phyloP scores from a whole-genome alignment of 2,888 invertebrate genomes.

The Aphidoletes aphidimyza region DNA sequence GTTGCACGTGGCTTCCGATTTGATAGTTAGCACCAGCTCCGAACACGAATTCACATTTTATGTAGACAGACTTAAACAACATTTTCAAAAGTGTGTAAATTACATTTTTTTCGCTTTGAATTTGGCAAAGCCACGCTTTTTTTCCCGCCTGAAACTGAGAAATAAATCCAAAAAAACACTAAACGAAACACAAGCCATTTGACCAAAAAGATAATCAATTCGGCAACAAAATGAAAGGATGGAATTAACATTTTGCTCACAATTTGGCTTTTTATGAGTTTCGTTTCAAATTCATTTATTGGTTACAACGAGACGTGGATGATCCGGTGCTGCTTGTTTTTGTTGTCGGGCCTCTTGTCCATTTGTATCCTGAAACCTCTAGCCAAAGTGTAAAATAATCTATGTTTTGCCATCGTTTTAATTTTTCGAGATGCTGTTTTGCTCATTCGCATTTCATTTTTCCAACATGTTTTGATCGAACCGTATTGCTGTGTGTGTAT shows the following conservation, averaged over 20 bases:
- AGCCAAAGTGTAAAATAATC: neutral
- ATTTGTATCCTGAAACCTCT: neutral
- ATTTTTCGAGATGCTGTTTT: neutral
- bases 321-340: too few relatives aligned
- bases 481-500: too few relatives aligned
- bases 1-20: constrained; percentile 26
- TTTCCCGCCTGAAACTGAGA: neutral
- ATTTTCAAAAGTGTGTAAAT: neutral
- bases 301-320: constrained; percentile 12
- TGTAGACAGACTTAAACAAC: neutral
- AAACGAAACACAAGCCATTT: neutral
- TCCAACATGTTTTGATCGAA: neutral
- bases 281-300: constrained; percentile 14
- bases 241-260: constrained; percentile 2
- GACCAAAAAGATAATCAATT: neutral
- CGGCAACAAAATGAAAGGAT: neutral
- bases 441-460: neutral
- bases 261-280: neutral
- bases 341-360: too few relatives aligned
- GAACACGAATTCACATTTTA: neutral
- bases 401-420: constrained; percentile 1
- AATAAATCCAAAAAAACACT: neutral
- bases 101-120: neutral
- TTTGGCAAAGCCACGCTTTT: neutral
- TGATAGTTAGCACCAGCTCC: neutral